Conservation (phyloP, 2,888 invertebrate genomes). For the Willowsia nigromaculata region DNA sequence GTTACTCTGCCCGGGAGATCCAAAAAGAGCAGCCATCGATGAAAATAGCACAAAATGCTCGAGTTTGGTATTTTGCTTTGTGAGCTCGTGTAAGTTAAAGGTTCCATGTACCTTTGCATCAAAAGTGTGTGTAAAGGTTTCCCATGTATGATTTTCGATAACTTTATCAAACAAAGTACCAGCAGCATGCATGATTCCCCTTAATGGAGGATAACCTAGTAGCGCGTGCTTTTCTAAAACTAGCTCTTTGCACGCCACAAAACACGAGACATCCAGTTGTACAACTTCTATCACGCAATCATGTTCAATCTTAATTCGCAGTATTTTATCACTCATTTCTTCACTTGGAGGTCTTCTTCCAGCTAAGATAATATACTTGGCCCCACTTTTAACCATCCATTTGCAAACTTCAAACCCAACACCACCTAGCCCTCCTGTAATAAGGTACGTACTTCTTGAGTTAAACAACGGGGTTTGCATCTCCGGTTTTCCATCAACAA, state of each 20-base stretch:
- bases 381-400: conserved; percentile 69
- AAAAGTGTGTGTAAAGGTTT: not conserved
- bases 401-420: conserved; percentile 70
- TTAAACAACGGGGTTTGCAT: conserved; percentile 57
- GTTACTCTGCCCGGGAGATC: not conserved
- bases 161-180: not conserved
- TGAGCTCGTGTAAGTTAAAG: not conserved
- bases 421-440: conserved; percentile 74
- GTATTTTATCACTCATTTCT: not conserved
- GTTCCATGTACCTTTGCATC: conserved; percentile 11
- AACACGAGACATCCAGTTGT: conserved; percentile 61
- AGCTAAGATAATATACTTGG: conserved; percentile 57
- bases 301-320: not conserved
- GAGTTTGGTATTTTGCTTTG: not conserved
- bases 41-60: conserved; percentile 28
- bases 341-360: conserved; percentile 49
- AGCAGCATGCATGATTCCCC: conserved; percentile 28
- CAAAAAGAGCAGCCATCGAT: not conserved
- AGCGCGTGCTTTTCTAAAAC: not conserved
- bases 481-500: conserved; percentile 16
- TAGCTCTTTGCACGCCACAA: not conserved
- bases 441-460: conserved; percentile 59
- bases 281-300: not conserved
- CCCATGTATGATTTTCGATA: conserved; percentile 2
- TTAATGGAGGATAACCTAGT: not conserved